These are phyloP conservation scores for Zosterops borbonicus DNA, from an alignment of 2,113 vertebrate genomes.

Conservation along the genomic window DNA sequence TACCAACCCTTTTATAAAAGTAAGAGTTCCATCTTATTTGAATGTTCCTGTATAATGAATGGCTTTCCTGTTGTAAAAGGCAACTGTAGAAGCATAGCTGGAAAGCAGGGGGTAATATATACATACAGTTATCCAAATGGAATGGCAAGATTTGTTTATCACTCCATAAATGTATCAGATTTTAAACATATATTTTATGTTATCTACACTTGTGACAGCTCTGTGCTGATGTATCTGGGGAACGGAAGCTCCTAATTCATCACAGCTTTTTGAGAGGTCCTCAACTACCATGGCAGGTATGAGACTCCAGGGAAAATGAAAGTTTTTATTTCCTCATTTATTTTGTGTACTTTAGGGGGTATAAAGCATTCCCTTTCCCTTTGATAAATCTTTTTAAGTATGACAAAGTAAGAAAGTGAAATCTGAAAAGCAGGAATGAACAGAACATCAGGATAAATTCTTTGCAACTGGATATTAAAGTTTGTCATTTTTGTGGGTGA, in stretches of 20 bases:
- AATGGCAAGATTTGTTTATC: background rate
- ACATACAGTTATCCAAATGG: background rate
- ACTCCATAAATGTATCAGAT: background rate
- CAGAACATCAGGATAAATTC: background rate
- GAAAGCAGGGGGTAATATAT: background rate
- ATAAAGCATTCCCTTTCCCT: background rate
- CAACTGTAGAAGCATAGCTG: background rate
- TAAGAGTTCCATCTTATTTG: background rate
- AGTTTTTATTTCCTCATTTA: background rate
- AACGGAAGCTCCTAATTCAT: background rate
- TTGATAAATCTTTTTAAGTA: background rate
- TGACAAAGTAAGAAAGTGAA: background rate
- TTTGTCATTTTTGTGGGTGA: background rate
- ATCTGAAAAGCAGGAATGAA: background rate
- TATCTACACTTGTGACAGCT: background rate
- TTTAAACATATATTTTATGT: background rate
- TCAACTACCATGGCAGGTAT: background rate
- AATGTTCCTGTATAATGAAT: background rate
- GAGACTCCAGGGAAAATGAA: background rate
- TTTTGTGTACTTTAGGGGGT: background rate
- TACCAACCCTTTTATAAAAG: background rate
- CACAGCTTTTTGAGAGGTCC: background rate
- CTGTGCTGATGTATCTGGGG: background rate
- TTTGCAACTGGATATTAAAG: background rate
- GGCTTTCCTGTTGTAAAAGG: background rate